phyloP scores from a whole-genome alignment of 2,888 invertebrate genomes.

The Eudasyphora cyanicolor region DNA sequence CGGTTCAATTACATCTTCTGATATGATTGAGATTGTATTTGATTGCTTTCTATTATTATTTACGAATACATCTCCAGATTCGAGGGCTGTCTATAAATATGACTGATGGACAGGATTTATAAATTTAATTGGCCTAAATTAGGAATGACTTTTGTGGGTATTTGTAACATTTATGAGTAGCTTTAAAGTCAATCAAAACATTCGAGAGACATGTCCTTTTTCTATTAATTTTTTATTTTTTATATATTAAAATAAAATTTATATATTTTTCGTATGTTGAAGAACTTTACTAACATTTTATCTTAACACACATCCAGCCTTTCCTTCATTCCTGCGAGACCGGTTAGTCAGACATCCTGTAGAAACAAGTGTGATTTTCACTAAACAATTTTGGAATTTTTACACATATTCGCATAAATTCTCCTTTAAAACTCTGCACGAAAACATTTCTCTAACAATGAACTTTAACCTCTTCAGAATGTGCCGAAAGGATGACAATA shows the following conservation, averaged over 20 bases:
- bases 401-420: neutral
- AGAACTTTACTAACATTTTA: conserved; percentile 48
- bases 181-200: too few species aligned
- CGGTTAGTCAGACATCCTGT: neutral
- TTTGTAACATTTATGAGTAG: neutral
- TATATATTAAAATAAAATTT: neutral
- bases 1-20: too few species aligned
- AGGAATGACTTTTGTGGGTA: neutral
- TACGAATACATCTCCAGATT: neutral
- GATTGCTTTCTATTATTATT: neutral
- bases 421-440: neutral
- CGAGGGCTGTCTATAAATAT: neutral
- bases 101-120: neutral
- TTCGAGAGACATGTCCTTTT: too few species aligned
- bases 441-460: conserved; percentile 41
- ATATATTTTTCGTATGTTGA: neutral
- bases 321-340: too few species aligned
- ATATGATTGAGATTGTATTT: neutral
- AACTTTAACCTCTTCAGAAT: conserved; percentile 53
- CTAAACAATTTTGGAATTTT: neutral
- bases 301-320: neutral
- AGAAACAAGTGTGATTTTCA: neutral
- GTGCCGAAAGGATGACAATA: neutral
- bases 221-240: too few species aligned
- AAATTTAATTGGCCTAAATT: neutral